Conservation (phyloP, 1,140 invertebrate species). For the Mercenaria mercenaria region DNA sequence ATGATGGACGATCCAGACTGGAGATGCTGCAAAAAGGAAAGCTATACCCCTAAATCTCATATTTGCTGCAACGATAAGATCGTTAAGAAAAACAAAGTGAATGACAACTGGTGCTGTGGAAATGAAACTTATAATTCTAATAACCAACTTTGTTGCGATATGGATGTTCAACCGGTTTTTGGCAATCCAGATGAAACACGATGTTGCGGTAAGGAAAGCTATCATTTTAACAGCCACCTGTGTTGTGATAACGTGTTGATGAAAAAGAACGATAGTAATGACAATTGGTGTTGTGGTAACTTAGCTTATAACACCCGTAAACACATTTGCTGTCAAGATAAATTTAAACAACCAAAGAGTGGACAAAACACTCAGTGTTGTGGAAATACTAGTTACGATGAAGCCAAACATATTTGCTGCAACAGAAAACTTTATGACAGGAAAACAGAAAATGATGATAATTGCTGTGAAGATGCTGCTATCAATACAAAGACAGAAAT, state of each 20-base stretch:
- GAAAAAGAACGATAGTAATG: not conserved
- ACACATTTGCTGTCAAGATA: constrained; percentile 16
- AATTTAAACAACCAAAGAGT: constrained; percentile 21
- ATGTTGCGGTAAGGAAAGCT: constrained; percentile 39
- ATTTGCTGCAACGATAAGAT: constrained; percentile 18
- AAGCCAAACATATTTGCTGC: constrained; percentile 9
- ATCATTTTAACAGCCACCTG: not conserved
- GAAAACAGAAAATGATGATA: not conserved
- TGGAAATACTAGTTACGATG: constrained; percentile 13
- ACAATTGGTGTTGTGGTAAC: constrained; percentile 54
- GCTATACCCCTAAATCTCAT: constrained; percentile 7
- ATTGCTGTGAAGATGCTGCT: constrained; percentile 7
- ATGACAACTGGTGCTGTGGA: constrained; percentile 47
- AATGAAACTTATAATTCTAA: not conserved
- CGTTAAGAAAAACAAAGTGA: not conserved
- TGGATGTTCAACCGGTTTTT: not conserved
- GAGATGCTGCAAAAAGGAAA: constrained; percentile 10
- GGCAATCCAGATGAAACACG: not conserved
- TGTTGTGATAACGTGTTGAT: constrained; percentile 21
- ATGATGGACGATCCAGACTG: not conserved
- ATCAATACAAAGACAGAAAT: constrained; percentile 32
- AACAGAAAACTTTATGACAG: not conserved
- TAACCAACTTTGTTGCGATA: constrained; percentile 1
- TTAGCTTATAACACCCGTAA: constrained; percentile 9
- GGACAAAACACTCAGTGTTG: constrained; percentile 1